Base-by-base conservation (phyloP, 2,888 invertebrate species). In the Spilosoma lubricipeda region DNA sequence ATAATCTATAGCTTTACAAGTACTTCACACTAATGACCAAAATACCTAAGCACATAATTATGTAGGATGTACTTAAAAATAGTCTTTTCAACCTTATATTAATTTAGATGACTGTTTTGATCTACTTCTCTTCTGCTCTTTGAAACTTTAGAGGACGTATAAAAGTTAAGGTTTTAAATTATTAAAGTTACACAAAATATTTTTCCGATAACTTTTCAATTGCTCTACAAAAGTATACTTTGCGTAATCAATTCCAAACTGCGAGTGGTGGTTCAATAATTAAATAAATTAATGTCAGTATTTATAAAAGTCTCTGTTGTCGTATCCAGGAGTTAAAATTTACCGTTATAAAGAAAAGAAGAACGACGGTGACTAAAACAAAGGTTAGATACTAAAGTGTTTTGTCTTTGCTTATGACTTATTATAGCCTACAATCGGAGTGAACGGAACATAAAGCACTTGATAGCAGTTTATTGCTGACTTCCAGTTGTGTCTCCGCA, bases 401-500 rank as follows among this genome's bases (percentile, higher is more conserved):
- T 56, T 56, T 23, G 11, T 56, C 9, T 56, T 56, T 56, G 52
- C 23, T 52, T 52, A 23, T n/a, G 52, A n/a, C 52, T 56, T n/a
- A 8, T n/a, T 56, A 9, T 56, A 30, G 42, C 18, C 48, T 4
- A 52, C 48, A 67, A 67, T 67, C 18, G 56, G 18, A 65, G 2
- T 20, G 30, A 65, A 48, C 71, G 63, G 45, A 63, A 63, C 63
- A 59, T 63, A 70, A 42, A 23, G 42, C 7, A 66, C 20, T 36
- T 39, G 30, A 11, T 45, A 36, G 3, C 39, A 13, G 39, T 67
- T 52, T 72, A 72, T 67, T 56, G 67, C 20, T 30, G n/a, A 67
- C 72, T 52, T 72, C 72, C 56, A 65, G 66, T 56, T 39, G 36
- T 18, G n/a, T 67, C 42, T 39, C 20, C 67, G 33, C 71, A 69